A percentile compares a stretch with the other conserved stretches of the same genome.
These are phyloP conservation scores for Meriones unguiculatus DNA, from an alignment of 2,113 vertebrate species.

Conservation along the genomic window DNA sequence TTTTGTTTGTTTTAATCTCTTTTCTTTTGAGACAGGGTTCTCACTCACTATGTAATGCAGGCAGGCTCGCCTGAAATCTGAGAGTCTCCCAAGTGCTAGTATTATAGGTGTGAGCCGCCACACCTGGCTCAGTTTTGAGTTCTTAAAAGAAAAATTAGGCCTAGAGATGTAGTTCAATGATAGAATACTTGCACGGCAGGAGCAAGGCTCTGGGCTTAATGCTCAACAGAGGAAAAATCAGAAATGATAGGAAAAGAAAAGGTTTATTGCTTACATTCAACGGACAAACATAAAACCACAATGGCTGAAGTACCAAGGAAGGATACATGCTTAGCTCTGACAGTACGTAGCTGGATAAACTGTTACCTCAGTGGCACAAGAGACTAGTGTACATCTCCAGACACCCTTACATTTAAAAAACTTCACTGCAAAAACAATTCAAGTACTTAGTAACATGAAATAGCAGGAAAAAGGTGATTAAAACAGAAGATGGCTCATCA, in stretches of 20 bases:
- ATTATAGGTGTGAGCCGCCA: neutral
- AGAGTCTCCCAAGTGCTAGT: neutral
- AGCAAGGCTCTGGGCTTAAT: neutral
- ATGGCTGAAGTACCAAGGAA: neutral
- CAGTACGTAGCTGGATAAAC: neutral
- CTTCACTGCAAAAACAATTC: neutral
- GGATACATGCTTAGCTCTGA: neutral
- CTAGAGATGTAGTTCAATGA: neutral
- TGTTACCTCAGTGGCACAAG: neutral
- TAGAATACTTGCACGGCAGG: neutral
- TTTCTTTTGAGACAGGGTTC: neutral
- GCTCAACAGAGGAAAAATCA: neutral
- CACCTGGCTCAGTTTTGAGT: neutral
- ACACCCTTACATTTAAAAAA: constrained; percentile 34
- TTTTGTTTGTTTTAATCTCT: neutral
- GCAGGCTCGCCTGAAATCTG: neutral
- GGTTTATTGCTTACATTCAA: neutral
- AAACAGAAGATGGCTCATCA: too few relatives aligned
- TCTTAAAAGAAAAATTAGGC: neutral
- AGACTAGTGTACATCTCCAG: constrained; percentile 7
- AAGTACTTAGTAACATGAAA: constrained; percentile 24
- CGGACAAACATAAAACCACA: neutral
- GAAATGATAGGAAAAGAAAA: neutral
- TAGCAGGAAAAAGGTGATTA: neutral
- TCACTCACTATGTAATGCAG: neutral